Conservation (phyloP, 2,797 vertebrate species). For the Pipistrellus pygmaeus region DNA sequence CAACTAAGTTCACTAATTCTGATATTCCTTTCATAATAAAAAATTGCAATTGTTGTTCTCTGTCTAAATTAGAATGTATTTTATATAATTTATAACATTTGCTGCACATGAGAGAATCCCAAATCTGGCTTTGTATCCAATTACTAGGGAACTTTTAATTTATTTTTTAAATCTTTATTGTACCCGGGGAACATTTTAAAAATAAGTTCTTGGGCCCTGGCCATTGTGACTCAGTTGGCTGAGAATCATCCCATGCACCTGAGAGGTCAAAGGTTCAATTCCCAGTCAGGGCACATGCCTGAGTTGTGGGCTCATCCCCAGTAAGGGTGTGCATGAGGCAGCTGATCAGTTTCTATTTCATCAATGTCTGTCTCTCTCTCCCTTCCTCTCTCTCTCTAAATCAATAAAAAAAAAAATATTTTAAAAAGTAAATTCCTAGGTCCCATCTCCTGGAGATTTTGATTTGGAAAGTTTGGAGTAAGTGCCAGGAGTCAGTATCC, state of each 20-base stretch:
- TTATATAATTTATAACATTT: slow-evolving; percentile 37
- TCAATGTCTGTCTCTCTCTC: neutral
- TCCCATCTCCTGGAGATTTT: neutral
- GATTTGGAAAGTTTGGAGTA: slow-evolving; percentile 26
- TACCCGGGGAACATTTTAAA: neutral
- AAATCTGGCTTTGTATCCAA: slow-evolving; percentile 21
- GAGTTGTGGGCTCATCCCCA: neutral
- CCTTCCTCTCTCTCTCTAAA: neutral
- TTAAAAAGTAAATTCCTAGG: neutral
- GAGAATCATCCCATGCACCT: neutral
- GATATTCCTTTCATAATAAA: slow-evolving; percentile 51
- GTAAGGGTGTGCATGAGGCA: neutral
- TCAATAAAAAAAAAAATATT: neutral
- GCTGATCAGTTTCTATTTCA: neutral
- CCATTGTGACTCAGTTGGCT: neutral
- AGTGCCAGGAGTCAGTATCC: slow-evolving; percentile 14
- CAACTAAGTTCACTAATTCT: slow-evolving; percentile 35
- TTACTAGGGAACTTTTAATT: neutral
- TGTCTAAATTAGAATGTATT: slow-evolving; percentile 35
- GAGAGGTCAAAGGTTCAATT: neutral
- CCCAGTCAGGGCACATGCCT: neutral
- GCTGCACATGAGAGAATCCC: neutral
- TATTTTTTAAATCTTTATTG: no score
- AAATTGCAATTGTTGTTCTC: slow-evolving; percentile 7
- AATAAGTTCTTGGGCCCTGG: neutral